Evolutionary conservation across 2,797 vertebrate genomes (phyloP), one percentile per base, ranked within the genome.

Genomic region (Lutjanus argentimaculatus): DNA sequence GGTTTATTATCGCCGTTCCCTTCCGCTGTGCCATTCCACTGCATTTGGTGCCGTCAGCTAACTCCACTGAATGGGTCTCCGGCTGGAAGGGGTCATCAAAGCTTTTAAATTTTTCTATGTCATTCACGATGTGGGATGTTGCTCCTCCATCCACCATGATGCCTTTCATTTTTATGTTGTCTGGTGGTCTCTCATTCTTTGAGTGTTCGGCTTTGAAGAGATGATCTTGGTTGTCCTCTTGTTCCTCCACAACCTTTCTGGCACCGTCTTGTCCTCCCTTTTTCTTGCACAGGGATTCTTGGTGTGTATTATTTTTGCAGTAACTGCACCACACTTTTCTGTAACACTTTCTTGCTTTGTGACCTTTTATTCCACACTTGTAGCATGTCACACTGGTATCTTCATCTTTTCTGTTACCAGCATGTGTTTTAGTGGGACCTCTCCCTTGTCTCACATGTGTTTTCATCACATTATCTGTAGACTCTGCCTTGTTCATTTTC

Each of bases 141-240:
- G 69, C 80, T 19, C 85, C 74, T 2, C 16, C 51, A 7, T 88
- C 85, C 3, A 88, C 76, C 73, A 86, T 84, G 3, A 90, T 57
- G 8, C 85, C 84, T 62, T 77, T 82, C 30, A 51, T 55, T 6
- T 73, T 66, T 1, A 79, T 1, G 2, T 74, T 75, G 56, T n/a
- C 21, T 45, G 53, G 1, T 53, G 52, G 46, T 14, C 43, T 67
- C 21, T 55, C 46, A 1, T 8, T 19, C 11, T 49, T 48, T 52
- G 1, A 19, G 19, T 79, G 10, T 2, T 75, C 51, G 0, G 61
- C 77, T 13, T n/a, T 83, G 13, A 80, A 77, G 19, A 76, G 9
- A 8, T 52, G 14, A 7, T 68, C 65, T 2, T 73, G 2, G 7
- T 64, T 12, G 1, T 1, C 4, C 1, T 8, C 4, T 30, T 79